These are phyloP conservation scores for Cyrtonyx montezumae DNA, from an alignment of 2,113 vertebrate species.

Conservation along the genomic window DNA sequence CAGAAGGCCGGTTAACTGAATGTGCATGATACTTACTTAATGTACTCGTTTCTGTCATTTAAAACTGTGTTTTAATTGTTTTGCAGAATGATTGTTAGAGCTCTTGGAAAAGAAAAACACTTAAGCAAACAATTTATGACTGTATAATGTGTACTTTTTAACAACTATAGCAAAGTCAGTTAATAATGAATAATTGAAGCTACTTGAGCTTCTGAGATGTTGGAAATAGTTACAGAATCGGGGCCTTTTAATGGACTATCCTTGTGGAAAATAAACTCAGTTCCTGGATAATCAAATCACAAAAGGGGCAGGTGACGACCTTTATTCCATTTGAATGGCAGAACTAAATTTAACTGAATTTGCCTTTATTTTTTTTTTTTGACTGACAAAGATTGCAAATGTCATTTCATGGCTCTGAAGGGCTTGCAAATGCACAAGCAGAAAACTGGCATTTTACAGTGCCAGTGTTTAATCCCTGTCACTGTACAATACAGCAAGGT, in stretches of 20 bases:
- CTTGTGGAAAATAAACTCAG: constrained; percentile 44
- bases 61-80: constrained; percentile 15
- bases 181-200: constrained; percentile 56
- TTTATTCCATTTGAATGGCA: constrained; percentile 74
- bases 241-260: constrained; percentile 2
- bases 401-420: constrained; percentile 67
- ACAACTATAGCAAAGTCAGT: constrained; percentile 15
- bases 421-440: constrained; percentile 54
- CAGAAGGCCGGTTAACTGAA: constrained; percentile 59
- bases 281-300: constrained; percentile 63
- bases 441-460: constrained; percentile 70
- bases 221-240: not conserved
- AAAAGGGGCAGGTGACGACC: constrained; percentile 64
- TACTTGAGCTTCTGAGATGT: not conserved
- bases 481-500: constrained; percentile 40
- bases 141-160: constrained; percentile 39
- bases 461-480: constrained; percentile 60
- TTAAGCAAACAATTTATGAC: not conserved
- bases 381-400: constrained; percentile 70
- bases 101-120: not conserved
- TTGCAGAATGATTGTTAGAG: not conserved
- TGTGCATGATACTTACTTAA: constrained; percentile 46
- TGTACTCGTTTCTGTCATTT: not conserved
- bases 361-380: constrained; percentile 69
- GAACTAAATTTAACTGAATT: constrained; percentile 76